Base-by-base conservation (phyloP, 2,888 invertebrate genomes). In the Tyria jacobaeae region DNA sequence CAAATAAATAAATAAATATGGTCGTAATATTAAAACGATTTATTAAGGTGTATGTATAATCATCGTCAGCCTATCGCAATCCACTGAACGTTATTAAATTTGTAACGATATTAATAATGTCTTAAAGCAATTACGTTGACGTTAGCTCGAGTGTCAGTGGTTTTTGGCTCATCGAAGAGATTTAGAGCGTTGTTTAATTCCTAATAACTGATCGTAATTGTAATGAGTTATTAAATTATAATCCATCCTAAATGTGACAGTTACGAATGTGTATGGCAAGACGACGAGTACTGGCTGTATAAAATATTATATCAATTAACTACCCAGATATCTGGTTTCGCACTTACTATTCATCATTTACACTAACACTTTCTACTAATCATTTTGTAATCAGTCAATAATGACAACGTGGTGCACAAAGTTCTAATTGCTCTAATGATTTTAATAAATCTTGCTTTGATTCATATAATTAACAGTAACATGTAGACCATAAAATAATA, bases 161-260 rank as follows among this genome's bases (percentile, higher is more conserved):
- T 44, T 44, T 44, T 21, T 44, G 44, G 21, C 44, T 21, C 44
- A 44, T 44, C 21, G 21, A 44, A 44, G 17, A 44, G 44, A 44
- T 21, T 44, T 1, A 44, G 21, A 17, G 44, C 44, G 21, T 44
- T 17, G 9, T 41, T 17, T 41, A 41, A 41, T 41, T 21, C 12
- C 10, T 21, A 41, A 21, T 21, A 4, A 41, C 41, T 41, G 17
- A 17, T 41, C 21, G 41, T 41, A 41, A 41, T 41, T 41, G 41
- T 44, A 21, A 44, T 44, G 12, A 21, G 5, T 44, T 44, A 44
- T 44, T 44, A 21, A 5, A 21, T 44, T 41, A 21, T 12, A 10
- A 2, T 31, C 21, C 44, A 44, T 21, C 21, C 3, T 21, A 12
- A 44, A 21, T 21, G 21, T 12, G 44, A 44, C 44, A 44, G 17